Evolutionary conservation across 2,113 vertebrate species (phyloP), one percentile per base, ranked within the genome.

Genomic region (Chloroceryle aenea): DNA sequence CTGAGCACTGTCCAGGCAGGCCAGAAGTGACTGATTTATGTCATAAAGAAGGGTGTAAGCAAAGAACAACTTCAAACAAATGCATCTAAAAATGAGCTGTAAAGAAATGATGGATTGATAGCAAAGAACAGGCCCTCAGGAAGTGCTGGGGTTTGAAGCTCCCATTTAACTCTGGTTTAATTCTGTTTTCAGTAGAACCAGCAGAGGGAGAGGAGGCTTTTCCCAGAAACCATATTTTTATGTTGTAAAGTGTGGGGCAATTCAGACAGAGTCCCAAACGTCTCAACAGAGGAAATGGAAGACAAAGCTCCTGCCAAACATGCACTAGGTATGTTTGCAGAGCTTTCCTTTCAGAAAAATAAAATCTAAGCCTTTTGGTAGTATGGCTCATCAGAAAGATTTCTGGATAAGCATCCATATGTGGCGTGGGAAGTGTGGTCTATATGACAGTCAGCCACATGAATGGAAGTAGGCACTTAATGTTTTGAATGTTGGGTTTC

Each of bases 1-100:
- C 56, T 64, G 53, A 72, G 90, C 53, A 75, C 86, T 23, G 69
- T 45, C 79, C 84, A 82, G 42, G 29, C 91, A 90, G 83, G 76
- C 76, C 88, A 95, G 32, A 89, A 87, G 36, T 8, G 2, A 53
- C 25, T 78, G 86, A 95, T 96, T 94, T 87, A 93, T 82, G 74
- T 23, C 74, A 91, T 62, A 18, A 66, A 89, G 50, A 89, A 93
- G 90, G 92, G 66, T 56, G 62, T 34, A 84, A 80, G 61, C 74
- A 87, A 62, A 53, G 43, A 66, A 61, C 2, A 68, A 45, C 53
- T 43, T 27, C n/a, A 81, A 87, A 93, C 74, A 93, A 96, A 93
- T 32, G 40, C 80, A 89, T 84, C 80, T 89, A 21, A 93, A 96
- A 96, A 90, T 53, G 94, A 90, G 71, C 95, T 76, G 53, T 89